These are phyloP conservation scores for Solenopsis fugax DNA, from an alignment of 1,140 invertebrate genomes.

Conservation along the genomic window DNA sequence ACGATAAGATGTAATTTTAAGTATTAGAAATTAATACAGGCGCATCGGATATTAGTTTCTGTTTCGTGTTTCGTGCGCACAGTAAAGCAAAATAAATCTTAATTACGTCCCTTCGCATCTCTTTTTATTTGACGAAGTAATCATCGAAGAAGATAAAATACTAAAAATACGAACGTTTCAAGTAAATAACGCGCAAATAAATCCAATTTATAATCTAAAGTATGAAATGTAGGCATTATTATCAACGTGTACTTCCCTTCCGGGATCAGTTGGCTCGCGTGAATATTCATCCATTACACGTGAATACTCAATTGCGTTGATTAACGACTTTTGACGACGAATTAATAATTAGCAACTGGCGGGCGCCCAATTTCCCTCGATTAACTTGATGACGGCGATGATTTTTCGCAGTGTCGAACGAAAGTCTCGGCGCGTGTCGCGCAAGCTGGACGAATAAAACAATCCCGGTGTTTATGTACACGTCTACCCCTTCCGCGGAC, in stretches of 20 bases:
- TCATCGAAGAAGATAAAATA: not conserved
- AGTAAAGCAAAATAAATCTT: slow-evolving; percentile 11
- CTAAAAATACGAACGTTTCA: slow-evolving; percentile 15
- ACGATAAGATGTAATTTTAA: not conserved
- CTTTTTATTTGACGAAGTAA: not conserved
- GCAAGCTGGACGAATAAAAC: slow-evolving; percentile 84
- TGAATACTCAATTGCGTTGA: slow-evolving; percentile 55
- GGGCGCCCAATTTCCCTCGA: slow-evolving; percentile 37
- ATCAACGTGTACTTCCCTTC: not conserved
- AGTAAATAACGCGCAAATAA: slow-evolving; percentile 45
- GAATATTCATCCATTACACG: slow-evolving; percentile 49
- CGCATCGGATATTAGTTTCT: not conserved
- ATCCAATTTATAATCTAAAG: slow-evolving; percentile 32
- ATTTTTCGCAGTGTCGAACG: slow-evolving; percentile 28
- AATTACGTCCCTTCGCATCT: not conserved
- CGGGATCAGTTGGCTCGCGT: slow-evolving; percentile 23
- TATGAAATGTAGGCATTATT: slow-evolving; percentile 12
- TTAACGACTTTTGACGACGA: slow-evolving; percentile 60
- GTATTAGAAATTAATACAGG: slow-evolving; percentile 8
- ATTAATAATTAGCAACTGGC: slow-evolving; percentile 56
- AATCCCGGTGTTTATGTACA: slow-evolving; percentile 85
- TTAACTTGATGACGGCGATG: slow-evolving; percentile 56
- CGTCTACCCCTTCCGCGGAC: slow-evolving; percentile 79
- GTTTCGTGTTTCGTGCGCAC: not conserved
- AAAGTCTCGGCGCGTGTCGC: slow-evolving; percentile 78